Conservation (phyloP, 64 coral and sea anemone genomes). For the Porites australiensis region DNA sequence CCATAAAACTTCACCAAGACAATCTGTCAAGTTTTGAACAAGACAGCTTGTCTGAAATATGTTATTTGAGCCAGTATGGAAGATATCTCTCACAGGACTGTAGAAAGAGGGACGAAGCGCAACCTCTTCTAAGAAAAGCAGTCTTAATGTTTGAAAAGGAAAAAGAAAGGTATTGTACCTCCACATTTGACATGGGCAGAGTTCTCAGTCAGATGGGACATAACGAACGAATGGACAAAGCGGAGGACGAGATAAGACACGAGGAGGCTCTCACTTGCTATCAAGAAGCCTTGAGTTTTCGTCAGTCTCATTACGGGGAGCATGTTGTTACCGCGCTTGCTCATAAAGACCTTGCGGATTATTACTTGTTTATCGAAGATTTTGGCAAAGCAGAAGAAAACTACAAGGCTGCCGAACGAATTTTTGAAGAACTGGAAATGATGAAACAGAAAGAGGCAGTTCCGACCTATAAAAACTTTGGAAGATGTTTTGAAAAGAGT, state of each 20-base stretch:
- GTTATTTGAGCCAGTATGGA: constrained; percentile 38
- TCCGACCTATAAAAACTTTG: constrained; percentile 49
- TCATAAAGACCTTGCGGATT: constrained; percentile 63
- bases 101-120: not conserved
- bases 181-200: constrained; percentile 19
- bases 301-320: not conserved
- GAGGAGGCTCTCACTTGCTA: constrained; percentile 29
- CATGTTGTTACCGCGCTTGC: no score
- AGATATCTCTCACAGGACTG: constrained; percentile 53
- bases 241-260: not conserved
- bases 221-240: not conserved
- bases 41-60: constrained; percentile 24
- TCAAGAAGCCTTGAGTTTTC: constrained; percentile 23
- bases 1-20: constrained; percentile 5
- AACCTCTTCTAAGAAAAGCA: constrained; percentile 8
- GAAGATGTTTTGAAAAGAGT: constrained; percentile 45
- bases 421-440: constrained; percentile 9
- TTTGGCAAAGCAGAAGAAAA: constrained; percentile 25
- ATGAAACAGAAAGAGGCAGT: constrained; percentile 56
- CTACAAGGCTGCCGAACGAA: constrained; percentile 28
- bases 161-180: not conserved
- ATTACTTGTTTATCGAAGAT: not conserved
- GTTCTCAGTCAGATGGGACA: constrained; percentile 47
- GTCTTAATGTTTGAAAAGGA: constrained; percentile 1
- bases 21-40: not conserved